Evolutionary conservation across 2,888 invertebrate species (phyloP), one percentile per base, ranked within the genome.

Genomic region (Caenorhabditis sulstoni): DNA sequence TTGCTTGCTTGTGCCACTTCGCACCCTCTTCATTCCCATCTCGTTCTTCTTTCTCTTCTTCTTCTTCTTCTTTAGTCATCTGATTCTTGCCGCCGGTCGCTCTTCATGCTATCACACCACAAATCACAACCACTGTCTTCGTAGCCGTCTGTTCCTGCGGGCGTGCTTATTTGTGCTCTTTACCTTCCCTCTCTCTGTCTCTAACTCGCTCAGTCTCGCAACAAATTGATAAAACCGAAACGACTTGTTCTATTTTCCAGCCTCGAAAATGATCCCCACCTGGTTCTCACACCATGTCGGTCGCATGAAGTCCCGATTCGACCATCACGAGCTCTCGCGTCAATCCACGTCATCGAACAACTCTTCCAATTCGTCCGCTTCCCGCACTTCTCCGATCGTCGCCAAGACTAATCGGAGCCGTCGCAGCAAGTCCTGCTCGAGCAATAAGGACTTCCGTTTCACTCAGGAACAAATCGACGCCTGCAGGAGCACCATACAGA

Each of bases 11-110:
- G 29, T 50, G 29, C 59, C 59, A 45, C 44, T 59, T 68, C 16
- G 59, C 52, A 50, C 58, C 39, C 35, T 62, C 45, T 16, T 45
- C n/a, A 41, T 44, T n/a, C n/a, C n/a, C n/a, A n/a, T n/a, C n/a
- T n/a, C n/a, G n/a, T n/a, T n/a, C 58, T 44, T 37, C 44, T 16
- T 58, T 45, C 14, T 22, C 7, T 23, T 22, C n/a, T 3, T 44
- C 41, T 29, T 41, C 14, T 22, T 55, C 23, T 53, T n/a, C 61
- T 55, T 53, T 37, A 29, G 23, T 29, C 29, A 29, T 29, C 29
- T 29, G 29, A 29, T n/a, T 44, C 44, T 53, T 41, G 22, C 29
- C 29, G 7, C 47, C n/a, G n/a, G n/a, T 29, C 23, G 8, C 37
- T 37, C 35, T 55, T 20, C 55, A 37, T 37, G 23, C 41, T 37